Base-by-base conservation (phyloP, 2,113 vertebrate species). In the Mesembrinibis cayennensis region DNA sequence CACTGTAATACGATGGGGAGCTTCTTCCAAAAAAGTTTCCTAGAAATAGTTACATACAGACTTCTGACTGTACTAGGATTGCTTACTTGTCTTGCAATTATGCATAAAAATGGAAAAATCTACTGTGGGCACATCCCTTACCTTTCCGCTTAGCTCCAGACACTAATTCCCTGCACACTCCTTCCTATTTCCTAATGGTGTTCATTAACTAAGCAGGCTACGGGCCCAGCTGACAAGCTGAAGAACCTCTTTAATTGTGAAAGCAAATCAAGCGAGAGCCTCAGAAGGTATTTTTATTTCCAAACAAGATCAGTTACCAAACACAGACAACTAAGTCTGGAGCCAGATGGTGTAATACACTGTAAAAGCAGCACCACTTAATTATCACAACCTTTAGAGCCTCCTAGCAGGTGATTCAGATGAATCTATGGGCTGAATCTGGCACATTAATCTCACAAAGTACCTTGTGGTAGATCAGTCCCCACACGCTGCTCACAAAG, bases 271-370 rank as follows among this genome's bases (percentile, higher is more conserved):
- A 83, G 56, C 65, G 67, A 59, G 47, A 91, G 71, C 25, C 59
- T 95, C 55, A 62, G 40, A 91, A 96, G 50, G 82, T 62, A 88
- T 69, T 85, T 71, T 82, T 88, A 49, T 91, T 95, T 87, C 66
- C 78, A 96, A 95, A 95, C 62, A 90, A 94, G 93, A 96, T 96
- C 92, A 95, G 82, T 79, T 69, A 93, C 49, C 61, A 82, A 89
- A 79, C 52, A 72, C 78, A 91, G 91, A 93, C 87, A 77, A 91
- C 87, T 94, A 87, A 95, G 78, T 91, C 81, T 91, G 78, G 30
- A 91, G 90, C 69, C 94, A 96, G 93, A 95, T 93, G 89, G 91
- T 91, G 44, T 44, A 95, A 96, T 90, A 85, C 58, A 65, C 42
- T 55, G 65, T 91, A 95, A 97, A 87, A 96, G 95, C 95, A 87